Evolutionary conservation across 2,888 invertebrate species (phyloP).

Genomic region (Metellina segmentata): DNA sequence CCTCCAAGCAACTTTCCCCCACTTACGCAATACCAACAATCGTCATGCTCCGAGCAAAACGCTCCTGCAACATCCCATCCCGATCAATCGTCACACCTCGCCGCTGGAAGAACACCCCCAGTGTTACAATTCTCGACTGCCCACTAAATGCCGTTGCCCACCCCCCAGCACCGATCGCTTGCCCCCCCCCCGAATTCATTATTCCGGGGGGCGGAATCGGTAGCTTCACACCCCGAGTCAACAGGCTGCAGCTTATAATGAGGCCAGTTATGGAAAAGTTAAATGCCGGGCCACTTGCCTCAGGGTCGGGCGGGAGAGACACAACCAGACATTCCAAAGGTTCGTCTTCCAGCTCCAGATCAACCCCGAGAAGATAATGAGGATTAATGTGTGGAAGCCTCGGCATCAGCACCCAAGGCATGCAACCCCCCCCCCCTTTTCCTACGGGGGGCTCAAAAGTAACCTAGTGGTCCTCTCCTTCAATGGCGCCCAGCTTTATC

Average conservation of each 20-base stretch:
- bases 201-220: constrained; percentile 53
- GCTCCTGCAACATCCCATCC: not conserved
- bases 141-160: constrained; percentile 21
- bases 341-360: constrained; percentile 52
- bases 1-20: not conserved
- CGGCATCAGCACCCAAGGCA: constrained; percentile 72
- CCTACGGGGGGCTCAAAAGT: not conserved
- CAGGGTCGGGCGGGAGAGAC: constrained; percentile 47
- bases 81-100: constrained; percentile 70
- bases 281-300: constrained; percentile 49
- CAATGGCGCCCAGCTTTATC: constrained; percentile 73
- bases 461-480: constrained; percentile 11
- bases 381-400: constrained; percentile 71
- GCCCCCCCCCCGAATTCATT: constrained; percentile 44
- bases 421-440: constrained; percentile 25
- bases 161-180: constrained; percentile 17
- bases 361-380: constrained; percentile 69
- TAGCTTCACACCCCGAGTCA: constrained; percentile 52
- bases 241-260: constrained; percentile 43
- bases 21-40: not conserved
- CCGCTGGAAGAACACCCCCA: constrained; percentile 53
- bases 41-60: no score
- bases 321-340: constrained; percentile 66
- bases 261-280: constrained; percentile 69
- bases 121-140: constrained; percentile 64